These are phyloP conservation scores for Drosophila tropicalis DNA, from an alignment of 1,140 invertebrate species.

Conservation along the genomic window DNA sequence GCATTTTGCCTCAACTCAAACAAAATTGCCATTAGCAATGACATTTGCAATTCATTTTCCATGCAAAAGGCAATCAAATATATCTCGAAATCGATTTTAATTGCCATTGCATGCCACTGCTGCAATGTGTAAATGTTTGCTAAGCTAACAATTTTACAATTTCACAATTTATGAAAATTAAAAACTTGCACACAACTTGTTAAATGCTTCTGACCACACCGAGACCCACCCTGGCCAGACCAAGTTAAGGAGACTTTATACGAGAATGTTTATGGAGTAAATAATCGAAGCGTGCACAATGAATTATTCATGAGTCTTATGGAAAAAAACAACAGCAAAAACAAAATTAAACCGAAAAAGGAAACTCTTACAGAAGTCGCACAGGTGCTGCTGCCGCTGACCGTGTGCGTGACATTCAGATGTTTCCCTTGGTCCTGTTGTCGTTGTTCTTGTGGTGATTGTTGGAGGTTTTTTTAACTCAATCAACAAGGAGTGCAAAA, in stretches of 20 bases:
- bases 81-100: constrained; percentile 11
- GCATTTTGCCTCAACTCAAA: constrained; percentile 16
- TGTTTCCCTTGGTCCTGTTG: neutral
- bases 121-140: constrained; percentile 22
- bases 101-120: constrained; percentile 24
- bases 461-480: constrained; percentile 29
- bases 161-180: constrained; percentile 72
- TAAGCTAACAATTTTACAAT: constrained; percentile 42
- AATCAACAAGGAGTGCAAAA: constrained; percentile 5
- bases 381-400: constrained; percentile 32
- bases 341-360: constrained; percentile 25
- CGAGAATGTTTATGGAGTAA: constrained; percentile 74
- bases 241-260: constrained; percentile 26
- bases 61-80: constrained; percentile 33
- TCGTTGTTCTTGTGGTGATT: neutral
- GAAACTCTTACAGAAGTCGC: constrained; percentile 38
- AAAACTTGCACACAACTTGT: constrained; percentile 52
- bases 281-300: constrained; percentile 76
- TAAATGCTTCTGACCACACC: neutral
- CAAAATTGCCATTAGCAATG: constrained; percentile 34
- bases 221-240: too few species aligned
- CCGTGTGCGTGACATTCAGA: constrained; percentile 65
- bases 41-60: constrained; percentile 59
- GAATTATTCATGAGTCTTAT: constrained; percentile 80
- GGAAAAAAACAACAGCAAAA: constrained; percentile 41